Percentiles rank a stretch among this genome's conserved stretches.
phyloP scores from a whole-genome alignment of 2,888 invertebrate species.

The Eurytoma adleriae region DNA sequence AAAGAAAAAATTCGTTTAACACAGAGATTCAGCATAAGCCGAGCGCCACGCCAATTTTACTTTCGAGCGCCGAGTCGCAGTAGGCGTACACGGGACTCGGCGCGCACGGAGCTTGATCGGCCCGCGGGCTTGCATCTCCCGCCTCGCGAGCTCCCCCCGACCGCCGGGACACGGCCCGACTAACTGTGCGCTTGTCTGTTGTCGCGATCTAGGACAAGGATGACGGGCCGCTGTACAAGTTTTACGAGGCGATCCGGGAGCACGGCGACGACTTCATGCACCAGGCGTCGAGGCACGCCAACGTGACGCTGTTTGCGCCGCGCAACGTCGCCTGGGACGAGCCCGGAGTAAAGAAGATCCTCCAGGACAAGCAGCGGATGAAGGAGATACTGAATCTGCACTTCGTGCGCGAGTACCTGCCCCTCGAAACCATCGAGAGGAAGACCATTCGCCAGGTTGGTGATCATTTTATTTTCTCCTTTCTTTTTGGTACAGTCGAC shows the following conservation, averaged over 20 bases:
- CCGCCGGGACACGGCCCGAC: not conserved
- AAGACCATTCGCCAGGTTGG: conserved; percentile 84
- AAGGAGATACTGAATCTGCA: conserved; percentile 89
- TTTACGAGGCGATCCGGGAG: conserved; percentile 89
- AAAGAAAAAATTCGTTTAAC: no score
- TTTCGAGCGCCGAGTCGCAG: no score
- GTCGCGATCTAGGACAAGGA: conserved; percentile 80
- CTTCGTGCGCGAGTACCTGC: conserved; percentile 86
- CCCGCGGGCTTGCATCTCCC: conserved; percentile 40
- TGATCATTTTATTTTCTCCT: not conserved
- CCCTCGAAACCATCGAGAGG: conserved; percentile 83
- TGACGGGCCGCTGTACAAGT: conserved; percentile 87
- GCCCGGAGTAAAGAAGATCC: conserved; percentile 83
- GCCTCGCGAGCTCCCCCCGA: not conserved
- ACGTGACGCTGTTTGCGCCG: conserved; percentile 92
- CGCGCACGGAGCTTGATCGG: conserved; percentile 35
- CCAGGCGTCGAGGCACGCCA: conserved; percentile 83
- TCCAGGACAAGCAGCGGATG: conserved; percentile 82
- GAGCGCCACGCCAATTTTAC: no score
- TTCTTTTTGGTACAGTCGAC: not conserved
- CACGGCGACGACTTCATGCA: conserved; percentile 86
- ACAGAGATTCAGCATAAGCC: no score
- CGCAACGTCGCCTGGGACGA: conserved; percentile 92
- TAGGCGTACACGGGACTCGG: not conserved
- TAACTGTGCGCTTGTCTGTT: conserved; percentile 60